Percentiles rank a stretch among this genome's conserved stretches.
Evolutionary conservation across 2,888 invertebrate genomes (phyloP).

Genomic region (Helicoverpa assulta): DNA sequence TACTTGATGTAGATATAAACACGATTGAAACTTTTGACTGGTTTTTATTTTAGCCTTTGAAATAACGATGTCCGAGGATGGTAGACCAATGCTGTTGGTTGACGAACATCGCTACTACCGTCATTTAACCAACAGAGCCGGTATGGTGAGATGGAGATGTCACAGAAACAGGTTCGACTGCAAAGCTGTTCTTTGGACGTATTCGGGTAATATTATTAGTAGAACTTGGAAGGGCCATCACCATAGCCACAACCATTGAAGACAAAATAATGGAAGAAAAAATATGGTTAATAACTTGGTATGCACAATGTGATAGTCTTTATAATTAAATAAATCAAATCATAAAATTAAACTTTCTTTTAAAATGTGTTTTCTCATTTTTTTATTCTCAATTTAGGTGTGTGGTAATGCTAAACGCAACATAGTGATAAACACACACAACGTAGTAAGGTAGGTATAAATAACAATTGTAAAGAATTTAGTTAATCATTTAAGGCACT

Average conservation of each 20-base stretch:
- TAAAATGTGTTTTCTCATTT: no score
- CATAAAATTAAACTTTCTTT: no score
- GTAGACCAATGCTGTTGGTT: conserved; percentile 36
- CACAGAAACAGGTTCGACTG: conserved; percentile 48
- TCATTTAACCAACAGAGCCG: conserved; percentile 41
- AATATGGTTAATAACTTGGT: no score
- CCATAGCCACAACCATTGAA: conserved; percentile 49
- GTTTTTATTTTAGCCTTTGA: conserved; percentile 26
- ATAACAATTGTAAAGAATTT: no score
- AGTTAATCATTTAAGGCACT: no score
- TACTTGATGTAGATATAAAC: no score
- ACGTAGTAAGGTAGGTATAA: no score
- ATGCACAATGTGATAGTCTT: no score
- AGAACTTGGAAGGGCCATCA: conserved; percentile 4
- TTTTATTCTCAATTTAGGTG: no score
- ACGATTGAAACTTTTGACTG: background rate
- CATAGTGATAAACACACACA: no score
- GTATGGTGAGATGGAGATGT: conserved; percentile 61
- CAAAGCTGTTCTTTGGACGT: conserved; percentile 57
- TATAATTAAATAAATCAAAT: no score
- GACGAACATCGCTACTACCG: conserved; percentile 33
- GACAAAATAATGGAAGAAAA: background rate
- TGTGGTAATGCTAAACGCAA: no score
- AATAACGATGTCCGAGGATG: conserved; percentile 23
- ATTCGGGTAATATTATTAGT: conserved; percentile 37